phyloP scores from a whole-genome alignment of 2,113 vertebrate species.

The Esox niger region DNA sequence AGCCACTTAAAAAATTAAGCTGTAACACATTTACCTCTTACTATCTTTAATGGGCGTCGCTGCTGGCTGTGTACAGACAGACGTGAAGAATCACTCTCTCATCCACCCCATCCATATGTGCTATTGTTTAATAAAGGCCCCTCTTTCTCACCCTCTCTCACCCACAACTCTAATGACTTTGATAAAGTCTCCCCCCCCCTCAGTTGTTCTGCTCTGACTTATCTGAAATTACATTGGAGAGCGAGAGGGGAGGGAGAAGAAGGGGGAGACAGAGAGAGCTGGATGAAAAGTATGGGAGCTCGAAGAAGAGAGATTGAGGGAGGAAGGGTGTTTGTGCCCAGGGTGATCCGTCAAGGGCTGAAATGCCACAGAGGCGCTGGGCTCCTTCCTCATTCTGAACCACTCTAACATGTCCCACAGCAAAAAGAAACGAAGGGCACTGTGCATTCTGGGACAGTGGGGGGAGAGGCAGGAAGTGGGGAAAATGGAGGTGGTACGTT shows the following conservation, averaged over 20 bases:
- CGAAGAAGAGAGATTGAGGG: not conserved
- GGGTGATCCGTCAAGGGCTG: conserved; percentile 66
- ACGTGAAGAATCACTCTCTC: conserved; percentile 58
- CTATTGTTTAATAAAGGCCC: fast-evolving
- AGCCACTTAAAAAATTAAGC: conserved; percentile 62
- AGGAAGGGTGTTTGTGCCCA: not conserved
- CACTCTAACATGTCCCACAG: conserved; percentile 65
- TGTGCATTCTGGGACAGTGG: conserved; percentile 64
- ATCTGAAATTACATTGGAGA: conserved; percentile 73
- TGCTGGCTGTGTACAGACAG: conserved; percentile 44
- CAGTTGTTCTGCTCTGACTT: conserved; percentile 65
- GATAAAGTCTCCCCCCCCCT: conserved; percentile 9
- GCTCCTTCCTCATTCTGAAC: conserved; percentile 49
- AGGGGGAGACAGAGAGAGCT: conserved; percentile 65
- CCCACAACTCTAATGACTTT: conserved; percentile 1
- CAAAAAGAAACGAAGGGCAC: conserved; percentile 70
- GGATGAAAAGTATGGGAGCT: conserved; percentile 5
- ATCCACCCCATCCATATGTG: not conserved
- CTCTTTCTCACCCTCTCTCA: not conserved
- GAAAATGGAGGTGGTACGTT: too few relatives aligned
- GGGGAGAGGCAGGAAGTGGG: too few relatives aligned
- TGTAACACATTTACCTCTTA: conserved; percentile 63
- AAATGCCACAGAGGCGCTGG: conserved; percentile 48
- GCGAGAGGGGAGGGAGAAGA: conserved; percentile 37
- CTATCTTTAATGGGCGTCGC: conserved; percentile 65